Percentiles rank a stretch among this genome's conserved stretches.
phyloP scores from a whole-genome alignment of 2,797 vertebrate species.

The Platyrinchus mystaceus region DNA sequence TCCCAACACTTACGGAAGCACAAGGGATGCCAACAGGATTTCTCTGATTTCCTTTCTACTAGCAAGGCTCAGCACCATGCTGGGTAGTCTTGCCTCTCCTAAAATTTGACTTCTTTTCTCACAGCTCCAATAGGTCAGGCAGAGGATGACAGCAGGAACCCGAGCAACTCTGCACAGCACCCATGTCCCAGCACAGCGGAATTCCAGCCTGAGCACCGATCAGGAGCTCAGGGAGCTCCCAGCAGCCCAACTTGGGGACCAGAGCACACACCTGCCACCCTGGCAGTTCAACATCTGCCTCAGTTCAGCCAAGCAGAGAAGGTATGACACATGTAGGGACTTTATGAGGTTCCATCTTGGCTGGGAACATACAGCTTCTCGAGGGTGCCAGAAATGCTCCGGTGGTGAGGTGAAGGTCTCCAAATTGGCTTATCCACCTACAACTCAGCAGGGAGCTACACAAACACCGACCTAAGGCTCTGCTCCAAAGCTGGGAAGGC shows the following conservation, averaged over 20 bases:
- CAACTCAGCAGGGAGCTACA: neutral
- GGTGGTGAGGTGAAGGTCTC: rapidly evolving
- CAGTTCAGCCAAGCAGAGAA: rapidly evolving
- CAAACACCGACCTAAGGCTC: neutral
- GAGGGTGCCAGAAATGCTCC: rapidly evolving
- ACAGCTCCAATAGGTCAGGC: neutral
- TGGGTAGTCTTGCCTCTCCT: neutral
- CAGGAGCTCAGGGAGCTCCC: neutral
- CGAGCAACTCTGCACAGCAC: neutral
- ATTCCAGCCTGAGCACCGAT: neutral
- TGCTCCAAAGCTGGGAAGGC: neutral
- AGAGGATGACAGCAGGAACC: neutral
- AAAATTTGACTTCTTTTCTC: neutral
- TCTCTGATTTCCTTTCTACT: neutral
- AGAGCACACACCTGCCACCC: neutral
- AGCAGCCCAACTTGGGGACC: neutral
- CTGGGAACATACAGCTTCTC: neutral
- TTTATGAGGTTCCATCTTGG: neutral
- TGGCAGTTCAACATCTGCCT: neutral
- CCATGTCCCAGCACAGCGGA: rapidly evolving
- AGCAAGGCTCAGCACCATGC: neutral
- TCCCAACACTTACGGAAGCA: neutral
- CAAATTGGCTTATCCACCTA: neutral
- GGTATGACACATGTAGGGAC: rapidly evolving
- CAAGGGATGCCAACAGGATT: rapidly evolving